phyloP scores from a whole-genome alignment of 2,888 invertebrate species.

The Sesamia inferens region DNA sequence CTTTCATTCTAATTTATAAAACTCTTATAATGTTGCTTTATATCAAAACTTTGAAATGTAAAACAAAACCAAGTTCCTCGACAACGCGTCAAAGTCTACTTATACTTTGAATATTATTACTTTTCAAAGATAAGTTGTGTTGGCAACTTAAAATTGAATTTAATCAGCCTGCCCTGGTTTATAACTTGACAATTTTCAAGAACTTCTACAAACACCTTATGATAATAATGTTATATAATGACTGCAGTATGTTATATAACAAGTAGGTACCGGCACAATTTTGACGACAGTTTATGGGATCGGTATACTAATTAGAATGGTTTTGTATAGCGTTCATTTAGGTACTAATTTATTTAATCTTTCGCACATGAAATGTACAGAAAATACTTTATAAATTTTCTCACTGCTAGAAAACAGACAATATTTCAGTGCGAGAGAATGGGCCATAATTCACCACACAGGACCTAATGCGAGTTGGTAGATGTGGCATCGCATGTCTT shows the following conservation, averaged over 20 bases:
- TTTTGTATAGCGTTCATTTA: neutral
- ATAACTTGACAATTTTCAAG: conserved; percentile 11
- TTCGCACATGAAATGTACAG: no score
- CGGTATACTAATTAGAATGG: neutral
- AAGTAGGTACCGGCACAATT: neutral
- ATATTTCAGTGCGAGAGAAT: neutral
- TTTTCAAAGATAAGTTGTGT: conserved; percentile 30
- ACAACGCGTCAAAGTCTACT: conserved; percentile 5
- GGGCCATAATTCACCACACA: neutral
- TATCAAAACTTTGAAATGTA: conserved; percentile 27
- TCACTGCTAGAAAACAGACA: neutral
- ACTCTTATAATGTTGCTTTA: neutral
- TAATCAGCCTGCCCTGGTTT: conserved; percentile 19
- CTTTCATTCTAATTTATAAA: neutral
- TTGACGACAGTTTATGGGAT: neutral
- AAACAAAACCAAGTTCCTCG: conserved; percentile 3
- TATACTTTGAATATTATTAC: conserved; percentile 24
- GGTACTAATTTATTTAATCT: no score
- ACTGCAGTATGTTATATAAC: neutral
- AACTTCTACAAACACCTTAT: neutral
- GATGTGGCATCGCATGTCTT: neutral
- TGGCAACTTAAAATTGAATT: conserved; percentile 32
- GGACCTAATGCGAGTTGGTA: no score
- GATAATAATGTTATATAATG: conserved; percentile 2
- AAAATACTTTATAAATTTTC: neutral